Evolutionary conservation across 2,797 vertebrate species (phyloP).

Genomic region (Arvicola amphibius): DNA sequence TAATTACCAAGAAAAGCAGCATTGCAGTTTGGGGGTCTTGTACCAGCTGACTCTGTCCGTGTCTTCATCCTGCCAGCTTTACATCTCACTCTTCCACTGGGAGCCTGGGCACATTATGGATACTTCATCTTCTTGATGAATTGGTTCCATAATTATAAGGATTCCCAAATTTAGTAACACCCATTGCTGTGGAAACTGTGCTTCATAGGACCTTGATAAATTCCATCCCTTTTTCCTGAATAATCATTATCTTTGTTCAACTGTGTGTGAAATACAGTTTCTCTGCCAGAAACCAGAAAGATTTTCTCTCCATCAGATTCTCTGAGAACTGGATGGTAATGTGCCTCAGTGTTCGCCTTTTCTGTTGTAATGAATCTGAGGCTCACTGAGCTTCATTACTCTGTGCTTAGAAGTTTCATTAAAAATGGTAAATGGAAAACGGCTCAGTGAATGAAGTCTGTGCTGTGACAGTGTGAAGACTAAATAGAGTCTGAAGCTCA

Average conservation of each 20-base stretch:
- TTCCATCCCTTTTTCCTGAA: not conserved
- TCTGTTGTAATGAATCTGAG: not conserved
- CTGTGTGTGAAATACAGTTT: not conserved
- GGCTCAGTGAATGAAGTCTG: not conserved
- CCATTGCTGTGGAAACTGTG: not conserved
- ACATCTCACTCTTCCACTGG: not conserved
- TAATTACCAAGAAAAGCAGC: not conserved
- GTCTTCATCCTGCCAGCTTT: not conserved
- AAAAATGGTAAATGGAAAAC: not conserved
- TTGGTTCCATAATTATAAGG: not conserved
- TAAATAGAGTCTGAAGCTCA: not conserved
- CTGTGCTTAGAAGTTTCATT: not conserved
- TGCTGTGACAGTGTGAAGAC: too few species aligned
- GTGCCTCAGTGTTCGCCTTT: not conserved
- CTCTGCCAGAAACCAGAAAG: not conserved
- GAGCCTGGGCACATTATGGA: not conserved
- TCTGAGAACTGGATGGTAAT: not conserved
- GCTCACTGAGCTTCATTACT: not conserved
- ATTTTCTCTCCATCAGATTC: not conserved
- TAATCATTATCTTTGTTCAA: conserved; percentile 34
- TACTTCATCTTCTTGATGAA: not conserved
- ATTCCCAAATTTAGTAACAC: not conserved
- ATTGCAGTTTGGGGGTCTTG: not conserved
- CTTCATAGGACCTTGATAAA: conserved; percentile 9
- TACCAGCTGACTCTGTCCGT: not conserved